Evolutionary conservation across 2,113 vertebrate species (phyloP).

Genomic region (Carettochelys insculpta): DNA sequence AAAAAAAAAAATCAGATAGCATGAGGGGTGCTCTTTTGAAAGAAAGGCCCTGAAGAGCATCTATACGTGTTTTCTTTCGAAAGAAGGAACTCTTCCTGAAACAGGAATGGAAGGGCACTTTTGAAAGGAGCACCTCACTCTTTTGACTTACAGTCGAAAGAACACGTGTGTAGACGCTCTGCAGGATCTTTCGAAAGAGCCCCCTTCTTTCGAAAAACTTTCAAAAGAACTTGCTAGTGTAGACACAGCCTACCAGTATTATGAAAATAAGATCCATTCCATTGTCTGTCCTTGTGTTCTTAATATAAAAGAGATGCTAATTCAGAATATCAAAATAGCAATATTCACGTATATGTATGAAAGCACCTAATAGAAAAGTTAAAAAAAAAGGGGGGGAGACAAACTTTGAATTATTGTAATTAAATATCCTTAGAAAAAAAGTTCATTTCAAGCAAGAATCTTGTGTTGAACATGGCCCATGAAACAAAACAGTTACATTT

Average conservation of each 20-base stretch:
- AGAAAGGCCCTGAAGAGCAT: too few relatives aligned
- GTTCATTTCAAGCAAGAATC: slow-evolving; percentile 39
- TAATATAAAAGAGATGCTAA: slow-evolving; percentile 76
- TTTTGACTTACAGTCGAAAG: too few relatives aligned
- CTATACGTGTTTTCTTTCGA: too few relatives aligned
- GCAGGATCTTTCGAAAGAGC: too few relatives aligned
- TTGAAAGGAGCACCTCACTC: too few relatives aligned
- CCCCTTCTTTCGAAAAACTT: too few relatives aligned
- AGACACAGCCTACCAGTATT: neutral
- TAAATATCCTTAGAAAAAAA: slow-evolving; percentile 58
- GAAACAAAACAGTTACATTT: slow-evolving; percentile 82
- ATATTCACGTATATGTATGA: slow-evolving; percentile 73
- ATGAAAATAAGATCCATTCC: neutral
- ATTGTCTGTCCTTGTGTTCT: slow-evolving; percentile 54
- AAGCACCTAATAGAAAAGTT: slow-evolving; percentile 76
- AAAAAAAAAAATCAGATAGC: too few relatives aligned
- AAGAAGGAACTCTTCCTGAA: too few relatives aligned
- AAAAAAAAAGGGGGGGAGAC: slow-evolving; percentile 69
- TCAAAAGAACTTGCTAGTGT: too few relatives aligned
- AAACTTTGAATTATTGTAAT: slow-evolving; percentile 47
- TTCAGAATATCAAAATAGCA: slow-evolving; percentile 79
- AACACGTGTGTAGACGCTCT: too few relatives aligned
- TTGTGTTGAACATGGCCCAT: neutral
- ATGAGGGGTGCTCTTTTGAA: too few relatives aligned
- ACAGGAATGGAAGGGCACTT: too few relatives aligned